Evolutionary conservation across 2,113 vertebrate genomes (phyloP).

Genomic region (Beaufortia kweichowensis): DNA sequence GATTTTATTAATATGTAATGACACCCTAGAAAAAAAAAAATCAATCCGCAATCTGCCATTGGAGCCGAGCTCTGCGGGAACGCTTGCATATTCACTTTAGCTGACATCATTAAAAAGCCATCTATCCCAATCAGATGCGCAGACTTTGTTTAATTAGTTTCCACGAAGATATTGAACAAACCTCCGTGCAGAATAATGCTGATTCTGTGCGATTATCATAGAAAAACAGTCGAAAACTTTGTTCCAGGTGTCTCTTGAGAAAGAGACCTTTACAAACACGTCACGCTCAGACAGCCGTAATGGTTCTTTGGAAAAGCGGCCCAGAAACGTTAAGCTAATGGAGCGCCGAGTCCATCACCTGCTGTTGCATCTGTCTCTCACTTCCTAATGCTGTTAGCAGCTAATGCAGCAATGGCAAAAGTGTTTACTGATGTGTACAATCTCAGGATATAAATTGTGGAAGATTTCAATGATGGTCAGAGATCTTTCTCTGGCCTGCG

Average conservation of each 20-base stretch:
- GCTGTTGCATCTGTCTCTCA: background rate
- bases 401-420: slow-evolving; percentile 34
- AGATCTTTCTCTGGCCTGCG: slow-evolving; percentile 42
- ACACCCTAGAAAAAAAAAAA: slow-evolving; percentile 72
- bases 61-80: slow-evolving; percentile 55
- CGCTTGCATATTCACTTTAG: slow-evolving; percentile 80
- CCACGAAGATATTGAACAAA: slow-evolving; percentile 83
- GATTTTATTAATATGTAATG: slow-evolving; percentile 78
- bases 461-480: slow-evolving; percentile 41
- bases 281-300: slow-evolving; percentile 45
- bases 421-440: slow-evolving; percentile 37
- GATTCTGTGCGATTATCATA: slow-evolving; percentile 70
- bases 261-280: background rate
- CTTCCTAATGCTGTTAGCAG: slow-evolving; percentile 16
- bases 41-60: slow-evolving; percentile 77
- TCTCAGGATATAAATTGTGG: slow-evolving; percentile 39
- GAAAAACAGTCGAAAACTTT: slow-evolving; percentile 47
- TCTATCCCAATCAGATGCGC: slow-evolving; percentile 80
- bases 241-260: slow-evolving; percentile 20
- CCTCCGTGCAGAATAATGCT: slow-evolving; percentile 66
- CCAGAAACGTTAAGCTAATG: slow-evolving; percentile 3
- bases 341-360: background rate
- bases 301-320: slow-evolving; percentile 31
- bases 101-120: slow-evolving; percentile 90
- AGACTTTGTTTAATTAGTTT: slow-evolving; percentile 88